phyloP scores from a whole-genome alignment of 2,888 invertebrate genomes.

The Euphydryas editha region DNA sequence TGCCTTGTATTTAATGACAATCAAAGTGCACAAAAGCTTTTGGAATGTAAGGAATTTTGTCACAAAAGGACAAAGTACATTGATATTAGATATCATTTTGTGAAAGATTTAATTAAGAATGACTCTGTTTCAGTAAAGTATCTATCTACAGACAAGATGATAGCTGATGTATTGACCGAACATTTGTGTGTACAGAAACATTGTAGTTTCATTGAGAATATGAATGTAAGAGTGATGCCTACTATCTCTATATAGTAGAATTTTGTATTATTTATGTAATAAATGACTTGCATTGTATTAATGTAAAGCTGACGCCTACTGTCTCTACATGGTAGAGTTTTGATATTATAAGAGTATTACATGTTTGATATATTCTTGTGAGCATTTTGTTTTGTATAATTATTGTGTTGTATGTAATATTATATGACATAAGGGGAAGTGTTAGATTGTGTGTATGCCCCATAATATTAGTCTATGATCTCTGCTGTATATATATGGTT shows the following conservation, averaged over 20 bases:
- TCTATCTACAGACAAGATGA: slow-evolving; percentile 7
- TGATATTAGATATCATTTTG: slow-evolving; percentile 37
- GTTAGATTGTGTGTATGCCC: neutral
- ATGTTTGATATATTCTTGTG: neutral
- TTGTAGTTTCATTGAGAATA: neutral
- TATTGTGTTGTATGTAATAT: neutral
- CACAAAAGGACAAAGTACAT: slow-evolving; percentile 38
- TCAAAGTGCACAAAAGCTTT: slow-evolving; percentile 38
- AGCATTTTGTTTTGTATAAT: neutral
- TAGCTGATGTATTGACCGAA: slow-evolving; percentile 11
- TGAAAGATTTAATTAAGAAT: slow-evolving; percentile 6
- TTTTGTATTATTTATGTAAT: neutral
- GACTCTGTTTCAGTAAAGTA: neutral
- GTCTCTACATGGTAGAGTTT: too few relatives aligned
- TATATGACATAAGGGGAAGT: neutral
- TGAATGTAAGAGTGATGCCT: neutral
- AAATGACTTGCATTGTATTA: neutral
- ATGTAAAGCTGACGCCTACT: too few relatives aligned
- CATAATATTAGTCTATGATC: neutral
- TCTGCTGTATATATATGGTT: too few relatives aligned
- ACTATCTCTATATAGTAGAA: neutral
- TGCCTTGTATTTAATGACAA: slow-evolving; percentile 36
- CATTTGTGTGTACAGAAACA: slow-evolving; percentile 2
- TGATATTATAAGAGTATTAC: too few relatives aligned
- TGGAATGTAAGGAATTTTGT: slow-evolving; percentile 20